These are phyloP conservation scores for Lethenteron reissneri DNA, from an alignment of 2,113 vertebrate genomes.

Conservation along the genomic window DNA sequence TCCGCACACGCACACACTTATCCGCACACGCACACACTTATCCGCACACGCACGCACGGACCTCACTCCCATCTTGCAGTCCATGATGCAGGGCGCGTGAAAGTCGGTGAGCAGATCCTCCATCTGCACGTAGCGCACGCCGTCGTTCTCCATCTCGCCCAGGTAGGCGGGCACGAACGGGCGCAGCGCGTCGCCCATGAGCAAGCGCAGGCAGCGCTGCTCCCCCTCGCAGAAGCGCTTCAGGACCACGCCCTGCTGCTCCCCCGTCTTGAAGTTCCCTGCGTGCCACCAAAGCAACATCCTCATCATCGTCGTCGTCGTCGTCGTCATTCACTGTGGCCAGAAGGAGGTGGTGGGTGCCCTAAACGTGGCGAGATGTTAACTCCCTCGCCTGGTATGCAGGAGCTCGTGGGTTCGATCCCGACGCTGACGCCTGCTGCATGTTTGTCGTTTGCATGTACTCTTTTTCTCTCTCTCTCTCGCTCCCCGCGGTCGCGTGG, in stretches of 20 bases:
- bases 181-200: conserved; percentile 31
- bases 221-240: conserved; percentile 33
- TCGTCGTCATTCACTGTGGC: too few species aligned
- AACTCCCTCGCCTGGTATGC: too few species aligned
- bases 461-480: too few species aligned
- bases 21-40: too few species aligned
- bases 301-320: too few species aligned
- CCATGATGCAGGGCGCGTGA: conserved; percentile 26
- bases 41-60: not conserved
- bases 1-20: too few species aligned
- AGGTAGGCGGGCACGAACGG: conserved; percentile 37
- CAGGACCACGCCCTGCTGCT: conserved; percentile 31
- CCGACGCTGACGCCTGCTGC: too few species aligned
- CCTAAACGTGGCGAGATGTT: too few species aligned
- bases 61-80: conserved; percentile 18
- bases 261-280: conserved; percentile 37
- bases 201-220: conserved; percentile 23
- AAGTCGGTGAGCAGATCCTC: conserved; percentile 36
- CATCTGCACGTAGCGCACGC: conserved; percentile 28
- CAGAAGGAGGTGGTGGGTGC: too few species aligned
- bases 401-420: too few species aligned
- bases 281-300: not conserved
- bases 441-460: too few species aligned
- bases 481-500: too few species aligned
- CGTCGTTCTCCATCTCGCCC: conserved; percentile 25